Evolutionary conservation across 2,113 vertebrate genomes (phyloP), one percentile per base, ranked within the genome.

Genomic region (Poecilia latipinna): DNA sequence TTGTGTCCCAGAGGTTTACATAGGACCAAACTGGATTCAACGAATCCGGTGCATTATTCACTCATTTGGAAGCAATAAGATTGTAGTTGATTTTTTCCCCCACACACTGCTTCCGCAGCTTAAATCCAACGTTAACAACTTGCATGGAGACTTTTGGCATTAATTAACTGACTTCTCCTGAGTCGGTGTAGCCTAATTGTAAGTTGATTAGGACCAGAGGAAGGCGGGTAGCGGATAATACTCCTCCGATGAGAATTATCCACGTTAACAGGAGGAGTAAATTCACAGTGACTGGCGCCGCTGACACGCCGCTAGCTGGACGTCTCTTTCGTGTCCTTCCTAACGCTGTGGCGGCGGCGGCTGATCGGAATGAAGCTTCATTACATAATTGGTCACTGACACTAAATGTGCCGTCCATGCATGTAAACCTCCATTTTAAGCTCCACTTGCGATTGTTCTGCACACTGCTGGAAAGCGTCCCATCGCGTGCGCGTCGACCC

Each of bases 361-460:
- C 66, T 77, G 60, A 79, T 80, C 78, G 31, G 37, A 54, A 42
- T 72, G 39, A 61, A 76, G 72, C 80, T 70, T 48, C 66, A 60
- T 80, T 75, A 75, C 70, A 72, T 81, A 79, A 83, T 69, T 82
- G 81, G 75, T 62, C 74, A 70, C n/a, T 8, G 69, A 70, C 74
- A 68, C 72, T 68, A 75, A 88, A 77, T 32, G 62, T 67, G 39
- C 37, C 65, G 65, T 29, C 24, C 44, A 3, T 70, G 70, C 62
- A 70, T 66, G 57, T 57, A 76, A 29, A 81, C 64, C 42, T 68
- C 79, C 75, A 87, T 89, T 84, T 89, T 82, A 82, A 87, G 80
- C 65, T 84, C 81, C 86, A 87, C 80, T 88, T 86, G 82, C 82
- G 84, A 88, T 77, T 76, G 86, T 83, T 86, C 86, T 66, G 70